These are phyloP conservation scores for Pollenia angustigena DNA, from an alignment of 2,888 invertebrate genomes.

Conservation along the genomic window DNA sequence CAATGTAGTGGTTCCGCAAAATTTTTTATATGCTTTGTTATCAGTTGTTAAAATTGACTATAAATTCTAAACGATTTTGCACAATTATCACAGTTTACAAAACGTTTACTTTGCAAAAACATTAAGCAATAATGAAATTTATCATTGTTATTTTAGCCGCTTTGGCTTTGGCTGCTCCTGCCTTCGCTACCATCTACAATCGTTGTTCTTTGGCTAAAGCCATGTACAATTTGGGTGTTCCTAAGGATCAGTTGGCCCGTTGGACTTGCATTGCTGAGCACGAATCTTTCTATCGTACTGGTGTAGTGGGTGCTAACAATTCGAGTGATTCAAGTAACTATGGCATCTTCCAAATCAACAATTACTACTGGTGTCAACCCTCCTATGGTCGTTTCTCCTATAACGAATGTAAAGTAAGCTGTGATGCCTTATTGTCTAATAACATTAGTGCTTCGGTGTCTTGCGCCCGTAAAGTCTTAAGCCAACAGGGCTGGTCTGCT, in stretches of 20 bases:
- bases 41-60: neutral
- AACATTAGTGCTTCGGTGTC: constrained; percentile 78
- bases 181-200: constrained; percentile 75
- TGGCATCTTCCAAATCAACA: constrained; percentile 79
- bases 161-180: constrained; percentile 76
- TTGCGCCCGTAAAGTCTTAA: constrained; percentile 78
- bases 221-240: constrained; percentile 78
- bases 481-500: constrained; percentile 80
- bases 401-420: constrained; percentile 78
- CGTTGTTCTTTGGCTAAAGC: constrained; percentile 79
- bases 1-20: neutral
- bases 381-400: constrained; percentile 76
- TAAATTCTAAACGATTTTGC: neutral
- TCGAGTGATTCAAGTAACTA: constrained; percentile 84
- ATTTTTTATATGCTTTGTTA: constrained; percentile 6
- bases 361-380: constrained; percentile 79
- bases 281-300: constrained; percentile 81
- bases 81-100: neutral
- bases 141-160: constrained; percentile 46
- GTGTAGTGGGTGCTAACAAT: constrained; percentile 84
- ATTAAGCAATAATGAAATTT: constrained; percentile 5
- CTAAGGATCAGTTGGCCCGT: constrained; percentile 76
- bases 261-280: constrained; percentile 79
- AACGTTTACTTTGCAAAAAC: neutral
- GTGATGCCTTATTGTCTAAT: constrained; percentile 78